Evolutionary conservation across 2,797 vertebrate species (phyloP).

Genomic region (Sitta carolinensis): DNA sequence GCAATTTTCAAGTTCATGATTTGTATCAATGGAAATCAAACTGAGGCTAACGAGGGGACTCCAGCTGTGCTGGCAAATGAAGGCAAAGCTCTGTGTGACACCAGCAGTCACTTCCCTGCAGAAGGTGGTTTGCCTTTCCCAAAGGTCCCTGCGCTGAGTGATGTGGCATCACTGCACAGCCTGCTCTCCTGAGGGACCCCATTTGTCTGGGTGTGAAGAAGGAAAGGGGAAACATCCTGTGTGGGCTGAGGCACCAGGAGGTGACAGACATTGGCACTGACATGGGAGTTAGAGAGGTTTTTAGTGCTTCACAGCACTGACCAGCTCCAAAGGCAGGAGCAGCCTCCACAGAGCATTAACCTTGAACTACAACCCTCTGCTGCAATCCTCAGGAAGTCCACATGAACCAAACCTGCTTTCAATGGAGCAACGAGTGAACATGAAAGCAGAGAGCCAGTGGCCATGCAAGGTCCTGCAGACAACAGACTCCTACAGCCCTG

Average conservation of each 20-base stretch:
- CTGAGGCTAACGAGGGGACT: background rate
- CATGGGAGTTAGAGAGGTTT: background rate
- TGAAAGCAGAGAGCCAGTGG: background rate
- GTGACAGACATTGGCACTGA: background rate
- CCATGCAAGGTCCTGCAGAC: background rate
- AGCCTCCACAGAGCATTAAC: background rate
- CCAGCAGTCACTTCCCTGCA: background rate
- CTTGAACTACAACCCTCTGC: background rate
- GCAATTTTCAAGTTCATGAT: background rate
- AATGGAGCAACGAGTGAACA: background rate
- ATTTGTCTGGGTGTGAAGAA: background rate
- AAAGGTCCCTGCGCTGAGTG: background rate
- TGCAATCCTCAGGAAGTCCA: background rate
- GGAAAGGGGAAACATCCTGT: background rate
- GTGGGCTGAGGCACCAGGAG: background rate
- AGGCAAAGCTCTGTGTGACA: background rate
- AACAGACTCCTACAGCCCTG: background rate
- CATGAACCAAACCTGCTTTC: background rate
- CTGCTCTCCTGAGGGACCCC: background rate
- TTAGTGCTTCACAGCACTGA: background rate
- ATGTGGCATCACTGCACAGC: rapidly evolving
- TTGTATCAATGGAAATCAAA: background rate
- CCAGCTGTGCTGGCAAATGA: background rate
- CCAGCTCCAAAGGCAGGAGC: background rate
- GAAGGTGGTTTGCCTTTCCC: background rate